These are phyloP conservation scores for Nasonovia ribisnigri DNA, from an alignment of 2,888 invertebrate genomes.

Conservation along the genomic window DNA sequence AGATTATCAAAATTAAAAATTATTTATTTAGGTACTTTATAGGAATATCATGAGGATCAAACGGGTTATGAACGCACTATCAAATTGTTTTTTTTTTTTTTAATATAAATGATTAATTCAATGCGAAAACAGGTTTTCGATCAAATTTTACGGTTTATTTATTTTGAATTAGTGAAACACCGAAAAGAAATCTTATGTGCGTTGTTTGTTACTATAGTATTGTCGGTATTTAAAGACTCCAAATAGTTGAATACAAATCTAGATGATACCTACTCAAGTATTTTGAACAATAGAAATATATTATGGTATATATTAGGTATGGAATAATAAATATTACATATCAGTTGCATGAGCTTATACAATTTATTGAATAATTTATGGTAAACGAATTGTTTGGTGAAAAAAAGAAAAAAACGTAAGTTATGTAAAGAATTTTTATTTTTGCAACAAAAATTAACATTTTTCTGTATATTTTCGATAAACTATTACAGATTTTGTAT, in stretches of 20 bases:
- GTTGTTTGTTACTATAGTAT: background rate
- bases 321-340: slow-evolving; percentile 22
- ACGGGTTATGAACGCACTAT: background rate
- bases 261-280: background rate
- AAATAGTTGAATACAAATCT: background rate
- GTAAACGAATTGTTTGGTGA: slow-evolving; percentile 30
- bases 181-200: background rate
- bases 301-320: background rate
- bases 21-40: background rate
- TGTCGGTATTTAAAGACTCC: background rate
- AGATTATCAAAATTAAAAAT: background rate
- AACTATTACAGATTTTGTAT: background rate
- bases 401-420: background rate
- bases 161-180: background rate
- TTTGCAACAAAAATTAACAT: slow-evolving; percentile 30
- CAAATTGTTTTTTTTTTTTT: background rate
- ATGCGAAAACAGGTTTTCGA: background rate
- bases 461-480: slow-evolving; percentile 1
- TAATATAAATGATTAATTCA: background rate
- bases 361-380: slow-evolving; percentile 36
- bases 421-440: background rate
- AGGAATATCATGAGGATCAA: background rate
- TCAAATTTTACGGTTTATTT: background rate
- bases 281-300: slow-evolving; percentile 30
- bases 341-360: background rate